These are phyloP conservation scores for Carposina sasakii DNA, from an alignment of 1,140 invertebrate species.

Conservation along the genomic window DNA sequence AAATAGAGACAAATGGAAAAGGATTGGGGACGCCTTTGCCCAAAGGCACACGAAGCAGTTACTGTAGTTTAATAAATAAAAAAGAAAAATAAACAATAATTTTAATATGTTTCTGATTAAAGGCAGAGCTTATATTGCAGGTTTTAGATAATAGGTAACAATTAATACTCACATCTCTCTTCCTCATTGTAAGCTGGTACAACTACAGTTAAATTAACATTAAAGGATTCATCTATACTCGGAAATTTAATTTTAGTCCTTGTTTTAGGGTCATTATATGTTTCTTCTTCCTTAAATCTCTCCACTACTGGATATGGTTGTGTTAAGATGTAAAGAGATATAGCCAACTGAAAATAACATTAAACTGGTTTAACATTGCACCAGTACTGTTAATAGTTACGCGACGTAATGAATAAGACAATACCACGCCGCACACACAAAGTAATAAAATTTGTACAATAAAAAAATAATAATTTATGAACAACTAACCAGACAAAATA, in stretches of 20 bases:
- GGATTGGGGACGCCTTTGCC: too few relatives aligned
- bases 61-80: too few relatives aligned
- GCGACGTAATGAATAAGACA: too few relatives aligned
- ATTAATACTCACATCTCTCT: constrained; percentile 82
- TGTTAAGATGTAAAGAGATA: constrained; percentile 28
- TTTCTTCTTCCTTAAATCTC: constrained; percentile 83
- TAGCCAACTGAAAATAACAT: constrained; percentile 20
- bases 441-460: too few relatives aligned
- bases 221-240: constrained; percentile 78
- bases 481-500: constrained; percentile 13
- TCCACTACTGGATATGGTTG: constrained; percentile 80
- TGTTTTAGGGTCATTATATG: constrained; percentile 79
- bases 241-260: constrained; percentile 79
- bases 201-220: constrained; percentile 87
- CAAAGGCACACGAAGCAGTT: too few relatives aligned
- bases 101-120: too few relatives aligned
- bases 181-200: constrained; percentile 98
- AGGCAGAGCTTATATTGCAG: too few relatives aligned
- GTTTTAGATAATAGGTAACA: too few relatives aligned
- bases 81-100: too few relatives aligned
- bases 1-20: too few relatives aligned
- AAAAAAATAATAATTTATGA: too few relatives aligned
- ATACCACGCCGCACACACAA: too few relatives aligned
- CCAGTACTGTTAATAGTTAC: constrained; percentile 12
- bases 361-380: constrained; percentile 11